These are phyloP conservation scores for Spilogale gracilis DNA, from an alignment of 2,113 vertebrate genomes.

Conservation along the genomic window DNA sequence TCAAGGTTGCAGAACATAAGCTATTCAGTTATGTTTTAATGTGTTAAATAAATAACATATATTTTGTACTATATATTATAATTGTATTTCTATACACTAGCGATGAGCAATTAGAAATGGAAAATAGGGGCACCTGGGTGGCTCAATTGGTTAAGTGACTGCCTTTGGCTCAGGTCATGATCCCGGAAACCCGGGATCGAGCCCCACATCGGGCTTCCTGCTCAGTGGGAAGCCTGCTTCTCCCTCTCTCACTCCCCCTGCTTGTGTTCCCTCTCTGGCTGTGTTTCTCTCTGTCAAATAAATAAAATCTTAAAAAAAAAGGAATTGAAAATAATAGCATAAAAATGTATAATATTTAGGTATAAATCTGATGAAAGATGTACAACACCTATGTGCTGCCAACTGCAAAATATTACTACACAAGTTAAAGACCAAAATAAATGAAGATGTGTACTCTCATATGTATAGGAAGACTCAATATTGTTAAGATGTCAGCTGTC, in stretches of 20 bases:
- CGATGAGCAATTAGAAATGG: background rate
- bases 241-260: too few relatives aligned
- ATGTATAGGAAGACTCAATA: background rate
- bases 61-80: background rate
- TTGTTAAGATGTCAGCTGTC: background rate
- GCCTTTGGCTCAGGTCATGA: too few relatives aligned
- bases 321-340: background rate
- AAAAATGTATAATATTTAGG: constrained; percentile 16
- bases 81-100: background rate
- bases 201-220: too few relatives aligned
- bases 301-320: background rate
- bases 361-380: background rate
- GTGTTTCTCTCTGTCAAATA: background rate
- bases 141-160: too few relatives aligned
- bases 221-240: too few relatives aligned
- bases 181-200: too few relatives aligned
- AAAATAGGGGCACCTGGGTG: too few relatives aligned
- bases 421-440: background rate
- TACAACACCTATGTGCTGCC: background rate
- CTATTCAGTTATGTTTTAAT: background rate
- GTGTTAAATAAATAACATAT: background rate
- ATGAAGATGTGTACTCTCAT: background rate
- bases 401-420: background rate
- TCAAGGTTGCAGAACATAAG: background rate
- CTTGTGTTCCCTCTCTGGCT: too few relatives aligned